These are phyloP conservation scores for Medauroidea extradentata DNA, from an alignment of 1,140 invertebrate species.

Conservation along the genomic window DNA sequence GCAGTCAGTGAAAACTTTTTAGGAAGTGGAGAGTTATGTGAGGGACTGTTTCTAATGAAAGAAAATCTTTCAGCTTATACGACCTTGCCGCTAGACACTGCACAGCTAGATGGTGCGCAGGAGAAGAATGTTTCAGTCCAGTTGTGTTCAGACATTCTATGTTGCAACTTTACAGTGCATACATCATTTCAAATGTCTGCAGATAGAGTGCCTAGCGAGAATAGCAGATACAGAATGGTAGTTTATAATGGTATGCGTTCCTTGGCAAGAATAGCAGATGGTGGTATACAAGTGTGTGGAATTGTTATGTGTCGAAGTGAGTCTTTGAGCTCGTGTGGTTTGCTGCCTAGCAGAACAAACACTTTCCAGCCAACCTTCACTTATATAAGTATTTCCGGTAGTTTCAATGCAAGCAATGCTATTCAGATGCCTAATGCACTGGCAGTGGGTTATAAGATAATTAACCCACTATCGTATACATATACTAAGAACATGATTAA, in stretches of 20 bases:
- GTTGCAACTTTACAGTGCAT: constrained; percentile 14
- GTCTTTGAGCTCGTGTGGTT: constrained; percentile 40
- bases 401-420: constrained; percentile 17
- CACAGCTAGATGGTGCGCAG: background rate
- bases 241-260: constrained; percentile 47
- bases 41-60: background rate
- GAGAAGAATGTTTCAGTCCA: background rate
- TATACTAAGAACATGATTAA: constrained; percentile 16
- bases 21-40: background rate
- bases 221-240: constrained; percentile 37
- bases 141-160: constrained; percentile 22
- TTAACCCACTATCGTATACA: constrained; percentile 19
- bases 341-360: constrained; percentile 30
- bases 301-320: constrained; percentile 45
- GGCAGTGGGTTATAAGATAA: constrained; percentile 20
- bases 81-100: constrained; percentile 20
- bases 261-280: constrained; percentile 36
- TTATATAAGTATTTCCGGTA: constrained; percentile 20
- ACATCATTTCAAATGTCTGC: background rate
- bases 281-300: constrained; percentile 45
- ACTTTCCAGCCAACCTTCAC: constrained; percentile 25
- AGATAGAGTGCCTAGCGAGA: background rate
- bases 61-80: constrained; percentile 28
- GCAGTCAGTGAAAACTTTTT: too few species aligned
- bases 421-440: constrained; percentile 35